Percentiles rank a stretch among this genome's conserved stretches.
phyloP scores from a whole-genome alignment of 2,113 vertebrate genomes.

The Spea multiplicata region DNA sequence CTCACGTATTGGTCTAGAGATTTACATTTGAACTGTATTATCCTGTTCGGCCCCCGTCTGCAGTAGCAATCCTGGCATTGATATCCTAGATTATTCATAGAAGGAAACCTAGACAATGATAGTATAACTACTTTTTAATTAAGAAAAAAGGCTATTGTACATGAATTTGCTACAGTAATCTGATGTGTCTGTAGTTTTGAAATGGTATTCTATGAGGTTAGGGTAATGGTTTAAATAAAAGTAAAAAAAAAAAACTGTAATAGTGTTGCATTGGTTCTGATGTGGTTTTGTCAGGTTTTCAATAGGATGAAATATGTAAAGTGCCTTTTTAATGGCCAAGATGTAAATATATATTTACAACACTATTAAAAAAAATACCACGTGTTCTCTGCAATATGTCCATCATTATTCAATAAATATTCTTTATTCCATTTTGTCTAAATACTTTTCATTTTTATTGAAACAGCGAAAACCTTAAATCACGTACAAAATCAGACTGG shows the following conservation, averaged over 20 bases:
- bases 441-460: neutral
- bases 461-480: neutral
- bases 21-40: no score
- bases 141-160: neutral
- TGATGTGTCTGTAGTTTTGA: neutral
- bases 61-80: no score
- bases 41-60: no score
- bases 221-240: slow-evolving; percentile 7
- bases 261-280: neutral
- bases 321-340: slow-evolving; percentile 45
- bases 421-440: neutral
- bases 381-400: slow-evolving; percentile 39
- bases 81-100: neutral
- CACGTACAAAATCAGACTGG: no score
- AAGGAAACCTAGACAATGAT: neutral
- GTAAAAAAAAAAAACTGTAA: no score
- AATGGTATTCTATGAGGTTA: neutral
- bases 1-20: no score
- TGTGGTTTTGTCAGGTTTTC: slow-evolving; percentile 19
- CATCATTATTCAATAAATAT: slow-evolving; percentile 38
- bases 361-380: slow-evolving; percentile 32
- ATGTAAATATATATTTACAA: slow-evolving; percentile 40
- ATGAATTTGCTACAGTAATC: neutral
- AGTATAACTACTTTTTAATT: neutral
- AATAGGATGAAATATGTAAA: slow-evolving; percentile 32